These are phyloP conservation scores for Epinephelus coioides DNA, from an alignment of 2,797 vertebrate genomes.

Conservation along the genomic window DNA sequence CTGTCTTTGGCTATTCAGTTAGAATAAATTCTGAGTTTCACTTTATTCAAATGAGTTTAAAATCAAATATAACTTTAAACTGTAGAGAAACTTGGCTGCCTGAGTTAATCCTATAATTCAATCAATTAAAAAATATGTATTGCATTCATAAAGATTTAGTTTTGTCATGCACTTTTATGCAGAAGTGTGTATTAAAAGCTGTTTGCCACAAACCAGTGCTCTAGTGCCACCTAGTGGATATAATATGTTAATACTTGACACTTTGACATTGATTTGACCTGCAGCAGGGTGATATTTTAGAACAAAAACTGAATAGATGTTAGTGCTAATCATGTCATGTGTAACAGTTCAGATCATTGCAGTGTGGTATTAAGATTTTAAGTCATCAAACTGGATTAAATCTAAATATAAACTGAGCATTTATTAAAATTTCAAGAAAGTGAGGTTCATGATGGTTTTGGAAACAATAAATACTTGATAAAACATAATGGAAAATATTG, in stretches of 20 bases:
- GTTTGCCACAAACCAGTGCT: not conserved
- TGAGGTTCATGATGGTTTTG: not conserved
- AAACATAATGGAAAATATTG: not conserved
- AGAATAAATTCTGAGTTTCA: not conserved
- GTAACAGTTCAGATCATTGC: not conserved
- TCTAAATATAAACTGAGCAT: not conserved
- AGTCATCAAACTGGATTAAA: not conserved
- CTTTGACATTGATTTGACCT: slow-evolving; percentile 13
- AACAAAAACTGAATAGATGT: not conserved
- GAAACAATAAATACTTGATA: not conserved
- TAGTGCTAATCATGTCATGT: not conserved
- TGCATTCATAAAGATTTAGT: not conserved
- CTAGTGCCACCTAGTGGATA: slow-evolving; percentile 58
- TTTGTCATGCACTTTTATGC: not conserved
- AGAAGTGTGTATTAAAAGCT: not conserved
- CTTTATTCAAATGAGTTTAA: not conserved
- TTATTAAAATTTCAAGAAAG: not conserved
- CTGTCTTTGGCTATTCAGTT: not conserved
- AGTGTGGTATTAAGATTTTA: not conserved
- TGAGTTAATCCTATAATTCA: not conserved
- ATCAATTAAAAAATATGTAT: not conserved
- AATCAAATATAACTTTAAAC: not conserved
- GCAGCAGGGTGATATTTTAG: not conserved
- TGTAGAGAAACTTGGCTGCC: not conserved
- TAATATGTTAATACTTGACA: not conserved